Evolutionary conservation across 2,113 vertebrate species (phyloP).

Genomic region (Phylloscopus trochilus): DNA sequence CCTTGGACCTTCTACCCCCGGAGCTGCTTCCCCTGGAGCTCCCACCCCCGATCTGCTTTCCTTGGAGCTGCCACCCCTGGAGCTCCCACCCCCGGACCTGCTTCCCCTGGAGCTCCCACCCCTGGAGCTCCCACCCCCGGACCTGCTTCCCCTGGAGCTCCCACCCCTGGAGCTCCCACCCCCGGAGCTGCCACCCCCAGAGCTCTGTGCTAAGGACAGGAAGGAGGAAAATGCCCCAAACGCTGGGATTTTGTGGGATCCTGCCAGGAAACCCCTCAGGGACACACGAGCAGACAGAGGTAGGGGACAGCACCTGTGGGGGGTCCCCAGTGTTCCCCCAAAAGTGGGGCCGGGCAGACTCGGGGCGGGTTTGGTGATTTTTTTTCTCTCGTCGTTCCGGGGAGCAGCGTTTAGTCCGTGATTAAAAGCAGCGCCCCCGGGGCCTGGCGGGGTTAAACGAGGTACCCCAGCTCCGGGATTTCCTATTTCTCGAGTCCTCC

Average conservation of each 20-base stretch:
- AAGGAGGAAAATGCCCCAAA: background rate
- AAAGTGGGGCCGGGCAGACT: background rate
- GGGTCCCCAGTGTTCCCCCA: background rate
- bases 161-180: background rate
- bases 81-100: background rate
- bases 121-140: fast-evolving
- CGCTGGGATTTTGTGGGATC: fast-evolving
- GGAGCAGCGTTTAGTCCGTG: background rate
- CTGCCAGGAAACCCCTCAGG: background rate
- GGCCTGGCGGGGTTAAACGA: background rate
- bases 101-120: background rate
- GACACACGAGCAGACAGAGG: fast-evolving
- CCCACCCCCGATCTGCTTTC: too few species aligned
- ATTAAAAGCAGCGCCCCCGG: background rate
- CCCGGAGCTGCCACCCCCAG: background rate
- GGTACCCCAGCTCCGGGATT: background rate
- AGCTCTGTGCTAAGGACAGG: fast-evolving
- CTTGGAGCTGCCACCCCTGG: background rate
- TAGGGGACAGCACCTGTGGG: background rate
- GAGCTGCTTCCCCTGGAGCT: background rate
- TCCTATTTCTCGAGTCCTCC: background rate
- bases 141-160: background rate
- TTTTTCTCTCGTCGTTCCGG: background rate
- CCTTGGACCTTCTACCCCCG: fast-evolving
- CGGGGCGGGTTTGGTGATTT: background rate